Evolutionary conservation across 1,140 invertebrate species (phyloP).

Genomic region (Paraescarpia echinospica): DNA sequence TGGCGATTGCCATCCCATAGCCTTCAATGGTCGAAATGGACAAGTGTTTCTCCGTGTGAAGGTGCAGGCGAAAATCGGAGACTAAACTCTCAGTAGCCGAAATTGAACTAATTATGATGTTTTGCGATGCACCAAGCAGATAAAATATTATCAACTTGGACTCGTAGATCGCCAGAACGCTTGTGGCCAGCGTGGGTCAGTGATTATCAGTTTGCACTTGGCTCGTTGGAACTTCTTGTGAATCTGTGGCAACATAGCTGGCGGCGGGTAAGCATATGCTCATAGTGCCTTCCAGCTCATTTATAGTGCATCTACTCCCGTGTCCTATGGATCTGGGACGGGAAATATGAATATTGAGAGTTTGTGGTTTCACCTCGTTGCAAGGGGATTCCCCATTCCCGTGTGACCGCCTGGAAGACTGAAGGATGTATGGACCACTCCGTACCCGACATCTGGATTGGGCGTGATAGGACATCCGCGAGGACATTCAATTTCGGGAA

Average conservation of each 20-base stretch:
- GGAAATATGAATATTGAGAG: background rate
- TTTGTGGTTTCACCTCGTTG: background rate
- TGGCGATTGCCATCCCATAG: slow-evolving; percentile 31
- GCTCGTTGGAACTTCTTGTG: too few relatives aligned
- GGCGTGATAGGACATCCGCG: background rate
- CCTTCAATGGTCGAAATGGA: slow-evolving; percentile 22
- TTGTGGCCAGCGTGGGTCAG: background rate
- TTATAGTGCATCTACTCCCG: too few relatives aligned
- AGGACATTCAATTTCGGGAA: background rate
- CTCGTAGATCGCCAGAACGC: slow-evolving; percentile 1
- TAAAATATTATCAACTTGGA: background rate
- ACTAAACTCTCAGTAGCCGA: background rate
- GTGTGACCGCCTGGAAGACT: background rate
- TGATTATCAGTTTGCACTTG: background rate
- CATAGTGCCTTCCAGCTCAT: too few relatives aligned
- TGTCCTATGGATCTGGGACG: background rate
- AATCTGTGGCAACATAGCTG: too few relatives aligned
- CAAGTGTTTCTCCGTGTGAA: slow-evolving; percentile 16
- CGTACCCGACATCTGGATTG: background rate
- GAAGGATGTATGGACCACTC: background rate
- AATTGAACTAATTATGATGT: background rate
- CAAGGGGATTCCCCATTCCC: background rate
- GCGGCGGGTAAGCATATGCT: too few relatives aligned
- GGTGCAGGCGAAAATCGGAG: slow-evolving; percentile 14
- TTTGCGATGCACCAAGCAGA: background rate